Evolutionary conservation across 2,888 invertebrate species (phyloP).

Genomic region (Podotricha telesiphe): DNA sequence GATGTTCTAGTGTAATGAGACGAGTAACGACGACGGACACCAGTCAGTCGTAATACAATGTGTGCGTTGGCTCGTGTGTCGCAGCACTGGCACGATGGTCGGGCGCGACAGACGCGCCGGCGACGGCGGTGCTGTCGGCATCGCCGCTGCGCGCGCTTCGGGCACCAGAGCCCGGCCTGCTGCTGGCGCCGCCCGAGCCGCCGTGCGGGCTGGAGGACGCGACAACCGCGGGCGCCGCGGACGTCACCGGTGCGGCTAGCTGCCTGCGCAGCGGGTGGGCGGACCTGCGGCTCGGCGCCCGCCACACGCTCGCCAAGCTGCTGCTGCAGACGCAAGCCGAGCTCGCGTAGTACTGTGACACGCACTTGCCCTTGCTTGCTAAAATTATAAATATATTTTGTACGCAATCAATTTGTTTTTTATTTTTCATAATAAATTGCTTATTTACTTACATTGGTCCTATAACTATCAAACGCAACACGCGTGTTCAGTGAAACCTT

Average conservation of each 20-base stretch:
- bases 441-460: no score
- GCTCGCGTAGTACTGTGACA: slow-evolving; percentile 56
- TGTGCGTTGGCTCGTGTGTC: background rate
- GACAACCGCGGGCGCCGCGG: slow-evolving; percentile 8
- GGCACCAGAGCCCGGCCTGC: slow-evolving; percentile 50
- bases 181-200: slow-evolving; percentile 46
- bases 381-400: slow-evolving; percentile 8
- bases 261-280: slow-evolving; percentile 47
- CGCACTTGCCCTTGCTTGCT: slow-evolving; percentile 3
- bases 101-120: slow-evolving; percentile 41
- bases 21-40: no score
- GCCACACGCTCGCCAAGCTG: slow-evolving; percentile 83
- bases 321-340: slow-evolving; percentile 69
- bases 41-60: no score
- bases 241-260: slow-evolving; percentile 46
- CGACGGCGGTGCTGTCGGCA: slow-evolving; percentile 73
- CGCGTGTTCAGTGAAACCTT: no score
- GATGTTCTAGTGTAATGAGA: no score
- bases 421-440: background rate
- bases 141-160: slow-evolving; percentile 88
- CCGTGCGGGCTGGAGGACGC: slow-evolving; percentile 54
- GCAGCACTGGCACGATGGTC: slow-evolving; percentile 47
- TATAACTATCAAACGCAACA: no score
- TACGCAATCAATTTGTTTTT: slow-evolving; percentile 2
- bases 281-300: slow-evolving; percentile 66